Percentiles rank a stretch among this genome's conserved stretches.
Conservation (phyloP, 2,113 vertebrate species). For the Mesitornis unicolor region DNA sequence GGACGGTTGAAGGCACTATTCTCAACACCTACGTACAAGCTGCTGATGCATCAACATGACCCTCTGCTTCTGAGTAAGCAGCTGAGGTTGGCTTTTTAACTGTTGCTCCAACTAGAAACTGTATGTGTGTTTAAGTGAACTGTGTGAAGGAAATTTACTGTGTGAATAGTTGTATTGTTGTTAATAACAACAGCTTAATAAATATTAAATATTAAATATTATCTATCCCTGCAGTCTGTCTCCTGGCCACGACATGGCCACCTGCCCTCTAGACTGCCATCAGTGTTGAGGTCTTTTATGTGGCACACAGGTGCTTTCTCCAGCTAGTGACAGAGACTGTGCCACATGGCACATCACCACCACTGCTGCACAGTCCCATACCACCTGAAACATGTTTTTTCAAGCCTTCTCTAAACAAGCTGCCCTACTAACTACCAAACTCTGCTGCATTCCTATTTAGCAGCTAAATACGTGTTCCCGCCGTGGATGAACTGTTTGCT, state of each 20-base stretch:
- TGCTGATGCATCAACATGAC: neutral
- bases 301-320: neutral
- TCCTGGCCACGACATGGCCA: neutral
- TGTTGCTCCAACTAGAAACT: neutral
- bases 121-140: neutral
- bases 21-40: neutral
- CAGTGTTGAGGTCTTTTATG: neutral
- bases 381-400: neutral
- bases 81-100: neutral
- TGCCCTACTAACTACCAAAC: neutral
- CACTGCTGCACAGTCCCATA: neutral
- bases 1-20: neutral
- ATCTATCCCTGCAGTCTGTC: neutral
- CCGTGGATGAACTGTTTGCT: neutral
- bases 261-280: neutral
- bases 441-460: neutral
- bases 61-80: neutral
- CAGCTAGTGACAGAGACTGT: neutral
- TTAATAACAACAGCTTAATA: neutral
- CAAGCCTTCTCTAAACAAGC: neutral
- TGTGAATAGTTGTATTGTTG: neutral
- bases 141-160: neutral
- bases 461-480: neutral
- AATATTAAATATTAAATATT: no score
- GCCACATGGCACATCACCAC: rapidly evolving